These are phyloP conservation scores for Clusia tigrina DNA, from an alignment of 2,888 invertebrate species.

Conservation along the genomic window DNA sequence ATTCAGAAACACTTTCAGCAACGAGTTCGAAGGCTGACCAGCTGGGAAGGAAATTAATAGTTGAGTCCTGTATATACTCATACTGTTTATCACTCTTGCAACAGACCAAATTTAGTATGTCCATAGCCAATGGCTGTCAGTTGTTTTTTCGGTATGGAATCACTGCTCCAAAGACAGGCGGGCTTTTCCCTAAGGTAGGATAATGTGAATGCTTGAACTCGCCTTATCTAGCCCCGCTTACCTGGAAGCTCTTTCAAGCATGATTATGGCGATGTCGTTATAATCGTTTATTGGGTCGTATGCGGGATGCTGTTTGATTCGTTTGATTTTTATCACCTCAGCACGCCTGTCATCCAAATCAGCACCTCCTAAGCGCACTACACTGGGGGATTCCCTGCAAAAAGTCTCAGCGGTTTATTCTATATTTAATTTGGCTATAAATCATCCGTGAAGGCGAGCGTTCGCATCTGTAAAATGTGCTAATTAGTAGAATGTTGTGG, in stretches of 20 bases:
- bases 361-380: constrained; percentile 19
- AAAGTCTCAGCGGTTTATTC: too few species aligned
- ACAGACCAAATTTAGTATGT: constrained; percentile 28
- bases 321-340: constrained; percentile 20
- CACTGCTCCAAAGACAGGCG: constrained; percentile 23
- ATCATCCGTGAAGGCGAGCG: too few species aligned
- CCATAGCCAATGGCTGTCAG: constrained; percentile 27
- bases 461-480: background rate
- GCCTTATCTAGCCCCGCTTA: background rate
- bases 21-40: constrained; percentile 20
- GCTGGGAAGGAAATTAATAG: constrained; percentile 15
- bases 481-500: too few species aligned
- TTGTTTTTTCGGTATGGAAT: constrained; percentile 7
- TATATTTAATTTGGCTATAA: too few species aligned
- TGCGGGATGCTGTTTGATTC: constrained; percentile 20
- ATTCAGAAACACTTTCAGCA: constrained; percentile 20
- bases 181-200: background rate
- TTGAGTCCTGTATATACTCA: too few species aligned
- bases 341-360: constrained; percentile 18
- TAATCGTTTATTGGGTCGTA: constrained; percentile 15
- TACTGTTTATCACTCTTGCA: too few species aligned
- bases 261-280: constrained; percentile 21
- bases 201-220: background rate
- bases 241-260: constrained; percentile 12
- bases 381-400: constrained; percentile 20